Base-by-base conservation (phyloP, 53 echinoderm and acorn worm genomes). In the Holothuria scabra region DNA sequence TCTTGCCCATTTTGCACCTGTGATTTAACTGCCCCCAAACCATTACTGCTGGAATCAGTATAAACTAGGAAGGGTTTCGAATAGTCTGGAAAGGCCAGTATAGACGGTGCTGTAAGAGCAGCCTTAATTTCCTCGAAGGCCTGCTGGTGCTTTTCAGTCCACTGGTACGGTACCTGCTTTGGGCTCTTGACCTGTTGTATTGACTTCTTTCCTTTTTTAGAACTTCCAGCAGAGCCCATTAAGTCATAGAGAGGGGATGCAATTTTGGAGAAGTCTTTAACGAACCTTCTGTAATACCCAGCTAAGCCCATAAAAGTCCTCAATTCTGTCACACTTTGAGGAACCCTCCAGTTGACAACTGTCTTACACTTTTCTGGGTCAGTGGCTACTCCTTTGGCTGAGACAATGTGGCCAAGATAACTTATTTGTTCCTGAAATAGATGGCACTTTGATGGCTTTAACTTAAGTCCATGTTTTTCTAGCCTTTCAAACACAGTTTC, bases 371-470 rank as follows among this genome's bases (percentile, higher is more conserved):
- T 80, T 22, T 60, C 80, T 14, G 80, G 60, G 21, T 84, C 91
- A 0, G 92, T 86, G 63, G 82, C 33, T 16, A 92, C 76, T 23
- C 92, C 92, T 16, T 76, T 23, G 3, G 74, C 18, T 3, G 89
- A 89, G 1, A 89, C 79, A 1, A 86, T 74, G 60, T 92, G 92
- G 12, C 89, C 92, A 12, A 89, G 67, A 32, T 88, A 91, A 46
- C 44, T 55, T 3, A 88, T 85, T 56, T 88, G 59, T 29, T 81
- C 74, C 28, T 85, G 83, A 24, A 92, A 86, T 23, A 92, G 59
- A 30, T 84, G 80, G 46, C 92, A 92, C 44, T 92, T 89, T 0
- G 70, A 79, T 9, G 92, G 92, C 57, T 89, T 92, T 24, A 92
- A 26, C 23, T 92, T 92, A 31, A 92, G 59, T 23, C 89, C 89